These are phyloP conservation scores for Lepidurus arcticus DNA, from an alignment of 1,140 invertebrate genomes.

Conservation along the genomic window DNA sequence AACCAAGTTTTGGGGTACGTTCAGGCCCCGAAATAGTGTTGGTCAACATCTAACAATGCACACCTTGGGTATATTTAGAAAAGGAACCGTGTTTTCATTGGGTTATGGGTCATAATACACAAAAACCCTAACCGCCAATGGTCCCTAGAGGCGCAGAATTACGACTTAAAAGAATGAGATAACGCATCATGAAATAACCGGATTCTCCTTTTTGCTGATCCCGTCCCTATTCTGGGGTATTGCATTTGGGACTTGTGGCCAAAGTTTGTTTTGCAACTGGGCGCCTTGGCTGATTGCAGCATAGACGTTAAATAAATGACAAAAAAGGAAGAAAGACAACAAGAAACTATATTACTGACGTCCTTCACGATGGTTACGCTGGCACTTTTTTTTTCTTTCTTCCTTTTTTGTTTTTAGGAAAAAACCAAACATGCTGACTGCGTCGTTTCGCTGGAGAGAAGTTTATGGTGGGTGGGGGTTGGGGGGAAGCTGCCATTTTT, in stretches of 20 bases:
- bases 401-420: too few species aligned
- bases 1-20: background rate
- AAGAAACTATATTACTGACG: constrained; percentile 1
- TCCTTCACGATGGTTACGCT: constrained; percentile 2
- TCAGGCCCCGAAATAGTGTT: background rate
- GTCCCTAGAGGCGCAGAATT: background rate
- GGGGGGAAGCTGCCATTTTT: background rate
- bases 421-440: background rate
- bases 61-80: background rate
- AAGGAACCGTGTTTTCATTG: background rate
- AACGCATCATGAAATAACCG: background rate
- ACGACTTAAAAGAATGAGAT: background rate
- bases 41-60: background rate
- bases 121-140: background rate
- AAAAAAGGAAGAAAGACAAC: background rate
- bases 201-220: background rate
- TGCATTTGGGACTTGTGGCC: background rate
- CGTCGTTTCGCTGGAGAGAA: background rate
- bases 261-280: background rate
- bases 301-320: background rate
- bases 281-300: background rate
- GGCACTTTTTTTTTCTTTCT: background rate
- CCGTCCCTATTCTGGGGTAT: background rate
- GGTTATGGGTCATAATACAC: background rate
- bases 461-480: background rate